A percentile compares a stretch with the other conserved stretches of the same genome.
phyloP scores from a whole-genome alignment of 1,140 invertebrate species.

The Drosophila ananassae region DNA sequence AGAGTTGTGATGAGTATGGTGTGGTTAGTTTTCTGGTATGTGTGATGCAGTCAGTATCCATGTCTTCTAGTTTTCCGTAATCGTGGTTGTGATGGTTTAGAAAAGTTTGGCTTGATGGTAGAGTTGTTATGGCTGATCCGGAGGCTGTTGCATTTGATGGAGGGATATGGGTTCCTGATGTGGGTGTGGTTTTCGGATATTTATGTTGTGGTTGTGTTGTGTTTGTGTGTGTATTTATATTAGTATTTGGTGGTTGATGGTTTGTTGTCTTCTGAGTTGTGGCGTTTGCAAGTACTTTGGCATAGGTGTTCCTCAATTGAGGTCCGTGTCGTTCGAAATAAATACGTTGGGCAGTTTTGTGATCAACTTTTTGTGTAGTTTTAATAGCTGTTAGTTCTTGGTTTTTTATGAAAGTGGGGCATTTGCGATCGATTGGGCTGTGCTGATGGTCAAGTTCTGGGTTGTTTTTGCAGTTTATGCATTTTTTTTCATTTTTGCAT shows the following conservation, averaged over 20 bases:
- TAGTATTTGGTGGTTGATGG: conserved; percentile 6
- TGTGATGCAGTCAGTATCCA: too few species aligned
- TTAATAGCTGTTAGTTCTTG: conserved; percentile 10
- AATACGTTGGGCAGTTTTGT: conserved; percentile 10
- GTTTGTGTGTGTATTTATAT: conserved; percentile 5
- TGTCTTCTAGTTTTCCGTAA: too few species aligned
- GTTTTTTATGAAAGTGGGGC: conserved; percentile 15
- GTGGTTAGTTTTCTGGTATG: too few species aligned
- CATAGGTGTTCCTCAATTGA: not conserved
- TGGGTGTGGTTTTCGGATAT: not conserved
- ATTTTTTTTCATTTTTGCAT: conserved; percentile 6
- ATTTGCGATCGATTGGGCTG: conserved; percentile 1
- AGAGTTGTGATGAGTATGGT: too few species aligned
- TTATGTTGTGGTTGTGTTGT: conserved; percentile 5
- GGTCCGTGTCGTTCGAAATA: conserved; percentile 7
- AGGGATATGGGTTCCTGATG: too few species aligned
- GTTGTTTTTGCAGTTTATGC: conserved; percentile 7
- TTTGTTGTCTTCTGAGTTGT: conserved; percentile 2
- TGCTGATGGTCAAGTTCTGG: conserved; percentile 7
- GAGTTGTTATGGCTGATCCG: too few species aligned
- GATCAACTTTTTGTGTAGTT: conserved; percentile 21
- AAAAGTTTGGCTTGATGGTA: too few species aligned
- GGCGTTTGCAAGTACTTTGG: conserved; percentile 15
- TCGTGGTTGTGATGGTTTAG: too few species aligned
- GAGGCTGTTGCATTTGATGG: too few species aligned